Percentiles rank a stretch among this genome's conserved stretches.
Evolutionary conservation across 2,113 vertebrate genomes (phyloP).

Genomic region (Sebastes schlegelii): DNA sequence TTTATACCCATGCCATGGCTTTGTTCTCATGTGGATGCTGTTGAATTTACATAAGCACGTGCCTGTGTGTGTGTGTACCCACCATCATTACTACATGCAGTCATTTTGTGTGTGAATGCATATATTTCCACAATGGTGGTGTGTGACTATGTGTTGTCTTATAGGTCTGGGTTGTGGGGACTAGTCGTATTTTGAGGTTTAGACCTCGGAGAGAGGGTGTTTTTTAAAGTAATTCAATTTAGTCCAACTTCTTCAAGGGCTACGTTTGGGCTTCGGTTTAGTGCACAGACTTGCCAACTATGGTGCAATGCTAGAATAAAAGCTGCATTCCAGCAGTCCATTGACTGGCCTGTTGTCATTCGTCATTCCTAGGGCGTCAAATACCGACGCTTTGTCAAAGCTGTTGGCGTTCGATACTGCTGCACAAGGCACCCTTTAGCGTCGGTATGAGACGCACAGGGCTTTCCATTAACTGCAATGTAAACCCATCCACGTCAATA

Average conservation of each 20-base stretch:
- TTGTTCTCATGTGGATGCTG: constrained; percentile 67
- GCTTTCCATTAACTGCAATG: too few species aligned
- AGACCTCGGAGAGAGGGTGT: background rate
- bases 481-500: too few species aligned
- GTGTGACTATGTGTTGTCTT: constrained; percentile 3
- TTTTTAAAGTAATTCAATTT: constrained; percentile 1
- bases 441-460: too few species aligned
- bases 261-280: background rate
- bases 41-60: constrained; percentile 61
- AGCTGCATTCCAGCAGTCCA: too few species aligned
- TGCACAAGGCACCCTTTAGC: too few species aligned
- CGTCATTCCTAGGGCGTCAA: too few species aligned
- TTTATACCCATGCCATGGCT: constrained; percentile 68
- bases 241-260: background rate
- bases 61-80: constrained; percentile 15
- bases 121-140: constrained; percentile 7
- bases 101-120: constrained; percentile 28
- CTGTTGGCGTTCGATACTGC: too few species aligned
- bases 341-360: too few species aligned
- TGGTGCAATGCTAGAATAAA: too few species aligned
- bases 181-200: background rate
- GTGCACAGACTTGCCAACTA: too few species aligned
- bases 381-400: too few species aligned
- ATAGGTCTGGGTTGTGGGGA: constrained; percentile 2
- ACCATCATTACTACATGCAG: constrained; percentile 20